Conservation (phyloP, 2,113 vertebrate genomes). For the Lasiurus borealis region DNA sequence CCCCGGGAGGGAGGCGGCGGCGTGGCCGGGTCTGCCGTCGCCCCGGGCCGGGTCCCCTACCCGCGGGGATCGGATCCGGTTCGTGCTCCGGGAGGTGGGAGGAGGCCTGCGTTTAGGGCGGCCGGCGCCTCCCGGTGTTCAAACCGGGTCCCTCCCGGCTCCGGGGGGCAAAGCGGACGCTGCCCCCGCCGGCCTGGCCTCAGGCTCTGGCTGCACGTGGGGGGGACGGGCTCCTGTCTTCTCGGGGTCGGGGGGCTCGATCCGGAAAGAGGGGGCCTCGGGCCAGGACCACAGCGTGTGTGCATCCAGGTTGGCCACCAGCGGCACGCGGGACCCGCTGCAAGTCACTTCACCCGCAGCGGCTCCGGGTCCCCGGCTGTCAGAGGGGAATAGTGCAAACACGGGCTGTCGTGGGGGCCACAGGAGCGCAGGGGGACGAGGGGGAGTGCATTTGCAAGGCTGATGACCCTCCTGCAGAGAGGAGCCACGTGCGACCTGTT, state of each 20-base stretch:
- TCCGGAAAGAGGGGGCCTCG: neutral
- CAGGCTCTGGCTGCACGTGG: neutral
- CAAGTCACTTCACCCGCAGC: neutral
- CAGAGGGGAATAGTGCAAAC: neutral
- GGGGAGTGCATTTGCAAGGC: neutral
- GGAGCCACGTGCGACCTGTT: no score
- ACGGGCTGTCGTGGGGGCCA: neutral
- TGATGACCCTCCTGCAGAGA: neutral
- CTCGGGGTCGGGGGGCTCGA: neutral
- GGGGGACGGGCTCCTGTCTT: neutral
- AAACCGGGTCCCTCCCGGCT: neutral
- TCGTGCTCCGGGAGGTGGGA: neutral
- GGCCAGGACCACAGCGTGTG: no score
- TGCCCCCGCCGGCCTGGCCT: neutral
- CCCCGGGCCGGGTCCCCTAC: no score
- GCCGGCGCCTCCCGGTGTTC: no score
- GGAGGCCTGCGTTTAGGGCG: neutral
- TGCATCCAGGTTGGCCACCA: neutral
- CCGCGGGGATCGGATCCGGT: neutral
- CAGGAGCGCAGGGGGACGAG: neutral
- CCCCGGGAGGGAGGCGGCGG: neutral
- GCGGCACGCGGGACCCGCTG: neutral
- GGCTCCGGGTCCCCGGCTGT: neutral
- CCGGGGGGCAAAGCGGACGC: neutral
- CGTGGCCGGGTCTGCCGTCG: fast-evolving